These are phyloP conservation scores for Drosophila pandora DNA, from an alignment of 1,140 invertebrate genomes.

Conservation along the genomic window DNA sequence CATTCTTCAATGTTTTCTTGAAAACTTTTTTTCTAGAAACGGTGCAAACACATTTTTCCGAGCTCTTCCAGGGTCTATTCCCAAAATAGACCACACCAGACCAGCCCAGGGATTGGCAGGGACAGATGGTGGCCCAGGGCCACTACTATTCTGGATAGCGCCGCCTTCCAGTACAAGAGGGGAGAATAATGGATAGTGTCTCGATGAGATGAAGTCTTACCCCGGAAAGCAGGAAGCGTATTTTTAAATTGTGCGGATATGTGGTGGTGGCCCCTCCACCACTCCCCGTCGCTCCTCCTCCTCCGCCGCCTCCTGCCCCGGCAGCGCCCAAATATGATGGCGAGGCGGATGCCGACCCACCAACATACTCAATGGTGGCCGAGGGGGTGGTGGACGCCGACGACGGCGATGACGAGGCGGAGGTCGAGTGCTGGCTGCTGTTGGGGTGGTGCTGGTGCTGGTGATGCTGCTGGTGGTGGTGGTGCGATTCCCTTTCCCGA, in stretches of 20 bases:
- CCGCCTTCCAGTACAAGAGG: slow-evolving; percentile 11
- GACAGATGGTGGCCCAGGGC: slow-evolving; percentile 39
- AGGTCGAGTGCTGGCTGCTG: slow-evolving; percentile 74
- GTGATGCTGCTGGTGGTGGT: slow-evolving; percentile 30
- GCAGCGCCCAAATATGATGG: slow-evolving; percentile 65
- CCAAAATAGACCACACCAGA: slow-evolving; percentile 31
- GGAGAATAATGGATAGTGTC: neutral
- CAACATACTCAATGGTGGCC: slow-evolving; percentile 75
- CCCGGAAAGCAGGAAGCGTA: slow-evolving; percentile 83
- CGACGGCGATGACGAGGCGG: slow-evolving; percentile 78
- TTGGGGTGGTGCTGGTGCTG: slow-evolving; percentile 54
- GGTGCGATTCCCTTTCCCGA: slow-evolving; percentile 31
- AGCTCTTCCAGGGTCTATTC: slow-evolving; percentile 23
- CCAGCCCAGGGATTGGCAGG: slow-evolving; percentile 28
- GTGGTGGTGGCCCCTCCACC: slow-evolving; percentile 65
- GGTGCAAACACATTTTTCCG: too few relatives aligned
- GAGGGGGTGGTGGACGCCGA: slow-evolving; percentile 78
- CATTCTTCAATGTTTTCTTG: too few relatives aligned
- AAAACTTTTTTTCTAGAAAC: too few relatives aligned
- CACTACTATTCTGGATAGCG: slow-evolving; percentile 8
- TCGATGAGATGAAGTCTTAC: slow-evolving; percentile 58
- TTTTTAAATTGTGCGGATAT: slow-evolving; percentile 84
- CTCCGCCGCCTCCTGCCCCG: neutral
- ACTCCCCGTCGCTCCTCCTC: slow-evolving; percentile 15
- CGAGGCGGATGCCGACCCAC: slow-evolving; percentile 74